These are phyloP conservation scores for Lissocephala sabroskyi DNA, from an alignment of 2,888 invertebrate genomes.

Conservation along the genomic window DNA sequence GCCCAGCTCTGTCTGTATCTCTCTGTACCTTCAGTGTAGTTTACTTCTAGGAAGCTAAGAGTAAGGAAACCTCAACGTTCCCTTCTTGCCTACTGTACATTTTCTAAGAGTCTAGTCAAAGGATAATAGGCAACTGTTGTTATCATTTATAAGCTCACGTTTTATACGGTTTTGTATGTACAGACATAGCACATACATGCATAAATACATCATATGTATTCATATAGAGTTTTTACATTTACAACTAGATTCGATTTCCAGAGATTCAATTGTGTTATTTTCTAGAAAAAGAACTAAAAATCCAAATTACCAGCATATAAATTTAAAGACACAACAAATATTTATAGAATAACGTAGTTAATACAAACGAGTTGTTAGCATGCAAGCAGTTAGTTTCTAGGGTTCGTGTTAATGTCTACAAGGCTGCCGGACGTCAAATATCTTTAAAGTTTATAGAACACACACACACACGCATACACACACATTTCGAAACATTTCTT, in stretches of 20 bases:
- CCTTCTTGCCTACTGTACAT: slow-evolving; percentile 30
- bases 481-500: slow-evolving; percentile 8
- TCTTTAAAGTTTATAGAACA: slow-evolving; percentile 44
- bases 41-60: slow-evolving; percentile 44
- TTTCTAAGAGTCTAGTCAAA: slow-evolving; percentile 23
- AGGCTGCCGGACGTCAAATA: slow-evolving; percentile 35
- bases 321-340: not conserved
- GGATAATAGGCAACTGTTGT: slow-evolving; percentile 29
- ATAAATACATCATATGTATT: too few relatives aligned
- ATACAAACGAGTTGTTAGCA: slow-evolving; percentile 22
- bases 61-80: slow-evolving; percentile 34
- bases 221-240: slow-evolving; percentile 51
- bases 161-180: slow-evolving; percentile 56
- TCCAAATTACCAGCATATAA: not conserved
- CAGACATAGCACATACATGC: too few relatives aligned
- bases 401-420: slow-evolving; percentile 35
- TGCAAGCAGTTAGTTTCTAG: slow-evolving; percentile 35
- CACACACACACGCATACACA: slow-evolving; percentile 9
- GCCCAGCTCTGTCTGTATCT: slow-evolving; percentile 56
- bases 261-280: too few relatives aligned
- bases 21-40: slow-evolving; percentile 58
- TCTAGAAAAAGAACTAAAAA: slow-evolving; percentile 25
- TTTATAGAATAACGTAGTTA: not conserved
- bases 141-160: slow-evolving; percentile 43
- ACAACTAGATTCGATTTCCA: slow-evolving; percentile 17